Base-by-base conservation (phyloP, 2,113 vertebrate genomes). In the Coryphaenoides rupestris region DNA sequence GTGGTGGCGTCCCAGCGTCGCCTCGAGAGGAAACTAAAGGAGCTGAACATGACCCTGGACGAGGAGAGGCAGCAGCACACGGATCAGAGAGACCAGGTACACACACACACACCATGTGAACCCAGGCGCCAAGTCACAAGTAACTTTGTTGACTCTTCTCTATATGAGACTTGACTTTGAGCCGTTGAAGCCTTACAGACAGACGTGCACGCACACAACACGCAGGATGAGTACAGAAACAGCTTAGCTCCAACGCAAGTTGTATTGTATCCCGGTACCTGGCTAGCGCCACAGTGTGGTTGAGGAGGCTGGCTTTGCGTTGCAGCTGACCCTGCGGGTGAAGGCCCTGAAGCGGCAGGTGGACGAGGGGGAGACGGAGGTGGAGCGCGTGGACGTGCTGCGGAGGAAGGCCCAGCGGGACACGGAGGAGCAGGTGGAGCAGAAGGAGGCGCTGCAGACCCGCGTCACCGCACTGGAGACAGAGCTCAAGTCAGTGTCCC, bases 261-360 rank as follows among this genome's bases (percentile, higher is more conserved):
- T 50, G 15, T 13, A 16, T n/a, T 50, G 47, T 50, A 16, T 50
- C 33, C 9, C 13, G 33, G 47, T n/a, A 7, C 16, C 47, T 50
- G 47, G 15, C 15, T n/a, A 17, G 47, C 6, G 47, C 15, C 15
- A 13, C 47, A n/a, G 33, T 17, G 47, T n/a, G 47, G 47, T 50
- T 40, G 47, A 17, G n/a, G 2, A 50, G 15, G 47, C 5, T 50
- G 15, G 47, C n/a, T 4, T 14, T 60, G n/a, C 62, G 50, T 65
- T 70, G 6, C 83, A 98, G 96, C 90, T 98, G 14, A 70, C 92
- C 78, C 85, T 98, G 66, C 88, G 84, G 52, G 94, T 98, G 79
- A 98, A 98, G 82, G 93, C 96, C 16, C 82, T 98, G 68, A 98
- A 98, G 91, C 85, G 96, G 21, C 96, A 96, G 74, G 91, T 98